Base-by-base conservation (phyloP, 2,113 vertebrate genomes). In the Alaudala cheleensis region DNA sequence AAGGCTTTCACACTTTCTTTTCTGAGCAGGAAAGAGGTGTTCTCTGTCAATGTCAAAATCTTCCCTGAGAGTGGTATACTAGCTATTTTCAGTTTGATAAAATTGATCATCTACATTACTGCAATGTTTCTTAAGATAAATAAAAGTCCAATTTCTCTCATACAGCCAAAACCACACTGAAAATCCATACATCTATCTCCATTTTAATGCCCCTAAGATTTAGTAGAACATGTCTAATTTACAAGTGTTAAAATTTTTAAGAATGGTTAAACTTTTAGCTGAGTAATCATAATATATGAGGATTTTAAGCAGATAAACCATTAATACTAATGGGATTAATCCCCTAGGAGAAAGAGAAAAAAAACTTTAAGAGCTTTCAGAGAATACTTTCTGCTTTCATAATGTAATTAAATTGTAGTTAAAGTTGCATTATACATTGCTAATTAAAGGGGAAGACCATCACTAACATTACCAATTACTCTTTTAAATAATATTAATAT, bases 291-390 rank as follows among this genome's bases (percentile, higher is more conserved):
- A 93, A 73, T 83, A 49, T 40, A 47, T 3, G 8, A 93, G 71
- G 34, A 81, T 86, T 83, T 92, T 73, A 77, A 82, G 71, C 50
- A 95, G 92, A 83, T 81, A 62, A 94, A 54, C 67, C 87, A 62
- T 88, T 95, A 93, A 90, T 90, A 88, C 76, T 92, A 81, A 88
- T 54, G 71, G 50, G 62, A 94, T 92, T 90, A 86, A 90, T 93
- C 92, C 42, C 54, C 67, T 72, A 54, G 85, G 9, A 92, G 42
- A 74, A 86, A 86, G 39, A 54, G 57, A 81, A 93, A 84, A 84
- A 88, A 88, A 90, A 45, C 7, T 34, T 62, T 16, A 71, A 65
- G 61, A 77, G 47, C 50, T 83, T 83, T 90, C 34, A 58, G 58
- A 83, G 92, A 73, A 54, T 93, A 54, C 47, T 34, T 73, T 92